These are phyloP conservation scores for Sturnus vulgaris DNA, from an alignment of 2,113 vertebrate species.

Conservation along the genomic window DNA sequence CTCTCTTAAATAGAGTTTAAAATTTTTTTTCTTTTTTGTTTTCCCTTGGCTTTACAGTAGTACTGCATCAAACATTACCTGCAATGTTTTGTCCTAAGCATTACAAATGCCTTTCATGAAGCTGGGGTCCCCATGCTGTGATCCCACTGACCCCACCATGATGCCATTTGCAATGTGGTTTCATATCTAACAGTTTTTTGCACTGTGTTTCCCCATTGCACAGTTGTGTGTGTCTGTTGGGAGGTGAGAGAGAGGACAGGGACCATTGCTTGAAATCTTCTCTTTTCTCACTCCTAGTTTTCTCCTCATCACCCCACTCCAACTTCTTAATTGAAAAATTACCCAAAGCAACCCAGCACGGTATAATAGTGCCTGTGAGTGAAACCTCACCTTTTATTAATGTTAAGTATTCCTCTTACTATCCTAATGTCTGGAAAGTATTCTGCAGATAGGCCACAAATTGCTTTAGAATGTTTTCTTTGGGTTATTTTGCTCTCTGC, in stretches of 20 bases:
- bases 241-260: neutral
- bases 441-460: constrained; percentile 40
- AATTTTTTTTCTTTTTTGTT: neutral
- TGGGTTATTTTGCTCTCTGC: constrained; percentile 34
- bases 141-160: neutral
- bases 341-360: neutral
- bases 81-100: neutral
- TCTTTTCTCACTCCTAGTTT: neutral
- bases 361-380: neutral
- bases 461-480: constrained; percentile 41
- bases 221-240: neutral
- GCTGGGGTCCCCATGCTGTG: neutral
- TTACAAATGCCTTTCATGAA: neutral
- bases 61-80: neutral
- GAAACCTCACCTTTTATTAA: neutral
- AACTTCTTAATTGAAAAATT: neutral
- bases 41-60: neutral
- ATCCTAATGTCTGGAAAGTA: constrained; percentile 10
- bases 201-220: neutral
- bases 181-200: neutral
- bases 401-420: constrained; percentile 14
- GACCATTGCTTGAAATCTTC: neutral
- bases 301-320: neutral
- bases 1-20: neutral
- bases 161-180: neutral